Base-by-base conservation (phyloP, 2,888 invertebrate genomes). In the Drosophila kuntzei region DNA sequence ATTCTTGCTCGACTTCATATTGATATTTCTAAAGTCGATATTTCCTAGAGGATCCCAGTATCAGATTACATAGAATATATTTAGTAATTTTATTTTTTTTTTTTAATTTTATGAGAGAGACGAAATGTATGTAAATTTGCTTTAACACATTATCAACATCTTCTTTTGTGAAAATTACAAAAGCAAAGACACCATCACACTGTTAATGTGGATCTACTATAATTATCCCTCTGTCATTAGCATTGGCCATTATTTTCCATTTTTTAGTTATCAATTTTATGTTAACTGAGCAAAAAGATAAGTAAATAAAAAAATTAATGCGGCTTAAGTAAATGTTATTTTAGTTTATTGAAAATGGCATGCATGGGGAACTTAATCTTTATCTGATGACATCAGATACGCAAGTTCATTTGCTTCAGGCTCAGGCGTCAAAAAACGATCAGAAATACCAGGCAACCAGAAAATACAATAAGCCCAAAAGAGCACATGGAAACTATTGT, bases 251-350 rank as follows among this genome's bases (percentile, higher is more conserved):
- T 34, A 54, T 66, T 71, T 74, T 44, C 39, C 34, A 65, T 36
- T 60, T 72, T 71, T 57, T 61, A 73, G 73, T 57, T 72, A 49
- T 71, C 62, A 62, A 53, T 34, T 63, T 49, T 71, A 70, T 71
- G 70, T 71, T 57, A 72, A 73, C 58, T 67, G 47, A 73, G 53
- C 53, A 73, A 72, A 74, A 72, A 72, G 46, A 49, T 50, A 58
- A 72, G 73, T 67, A 72, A 72, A 73, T 67, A 72, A 72, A 74
- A 72, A n/a, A 72, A 72, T 72, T 73, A 51, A 72, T 72, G 68
- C 51, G 60, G 51, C 54, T 71, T 47, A 27, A 72, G n/a, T 3
- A 11, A 8, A 5, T 11, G 7, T 14, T 14, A 8, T 8, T 41
- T 41, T 20, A 36, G 16, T 50, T 12, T 11, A 36, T 12, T 36